A percentile compares a stretch with the other conserved stretches of the same genome.
These are phyloP conservation scores for Oikopleura vanhoeffeni DNA, from an alignment of 23 tunicate species.

Conservation along the genomic window DNA sequence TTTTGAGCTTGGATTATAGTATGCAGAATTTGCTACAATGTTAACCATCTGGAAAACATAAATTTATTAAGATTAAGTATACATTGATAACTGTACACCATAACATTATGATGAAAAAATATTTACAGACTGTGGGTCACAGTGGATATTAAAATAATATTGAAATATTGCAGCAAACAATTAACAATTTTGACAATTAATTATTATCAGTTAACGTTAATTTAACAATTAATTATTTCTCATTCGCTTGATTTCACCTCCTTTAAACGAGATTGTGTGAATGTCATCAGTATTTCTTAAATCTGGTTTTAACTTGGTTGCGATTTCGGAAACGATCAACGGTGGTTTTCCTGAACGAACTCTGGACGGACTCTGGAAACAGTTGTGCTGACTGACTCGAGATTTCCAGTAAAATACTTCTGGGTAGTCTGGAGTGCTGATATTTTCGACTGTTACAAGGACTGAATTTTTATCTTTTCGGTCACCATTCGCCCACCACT, in stretches of 20 bases:
- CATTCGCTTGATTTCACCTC: not conserved
- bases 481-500: not conserved
- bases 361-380: not conserved
- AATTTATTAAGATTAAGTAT: no score
- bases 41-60: no score
- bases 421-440: constrained; percentile 10
- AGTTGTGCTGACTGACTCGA: not conserved
- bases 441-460: not conserved
- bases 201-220: no score
- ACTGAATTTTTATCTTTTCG: not conserved
- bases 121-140: no score
- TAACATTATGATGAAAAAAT: no score
- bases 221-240: no score
- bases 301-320: not conserved
- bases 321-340: not conserved
- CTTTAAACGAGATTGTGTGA: not conserved
- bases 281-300: not conserved
- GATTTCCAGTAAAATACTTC: not conserved
- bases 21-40: no score
- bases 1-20: no score
- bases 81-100: no score
- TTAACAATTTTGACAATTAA: no score
- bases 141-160: no score
- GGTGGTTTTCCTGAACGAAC: not conserved
- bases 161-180: no score